A percentile compares a stretch with the other conserved stretches of the same genome.
Conservation (phyloP, 2,113 vertebrate genomes). For the Chroicocephalus ridibundus region DNA sequence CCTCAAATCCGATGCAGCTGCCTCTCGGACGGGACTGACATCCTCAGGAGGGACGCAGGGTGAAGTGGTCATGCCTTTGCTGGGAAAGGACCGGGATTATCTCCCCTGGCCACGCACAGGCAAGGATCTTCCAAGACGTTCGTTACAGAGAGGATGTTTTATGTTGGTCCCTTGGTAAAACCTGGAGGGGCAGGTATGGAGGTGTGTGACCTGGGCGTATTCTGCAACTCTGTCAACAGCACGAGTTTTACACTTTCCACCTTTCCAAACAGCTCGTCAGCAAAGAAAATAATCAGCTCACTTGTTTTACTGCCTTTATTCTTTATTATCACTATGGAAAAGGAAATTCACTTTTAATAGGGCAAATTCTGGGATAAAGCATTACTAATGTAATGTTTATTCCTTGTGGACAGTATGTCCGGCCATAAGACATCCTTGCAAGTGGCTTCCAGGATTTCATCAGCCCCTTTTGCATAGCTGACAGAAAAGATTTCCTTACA, state of each 20-base stretch:
- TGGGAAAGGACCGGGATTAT: neutral
- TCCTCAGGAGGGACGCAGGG: neutral
- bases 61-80: rapidly evolving
- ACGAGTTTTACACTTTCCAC: neutral
- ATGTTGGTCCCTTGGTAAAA: neutral
- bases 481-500: neutral
- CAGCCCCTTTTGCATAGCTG: neutral
- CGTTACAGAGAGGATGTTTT: neutral
- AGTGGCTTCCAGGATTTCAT: neutral
- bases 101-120: neutral
- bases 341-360: neutral
- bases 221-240: neutral
- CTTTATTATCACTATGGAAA: neutral
- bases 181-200: neutral
- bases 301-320: neutral
- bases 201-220: neutral
- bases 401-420: neutral
- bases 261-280: neutral
- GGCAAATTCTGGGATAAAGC: neutral
- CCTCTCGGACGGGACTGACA: neutral
- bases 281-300: neutral
- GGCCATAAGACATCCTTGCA: neutral
- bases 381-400: neutral
- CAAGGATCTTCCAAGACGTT: neutral
- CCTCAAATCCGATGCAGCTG: neutral